Evolutionary conservation across 2,113 vertebrate species (phyloP), one percentile per base, ranked within the genome.

Genomic region (Macrotus californicus): DNA sequence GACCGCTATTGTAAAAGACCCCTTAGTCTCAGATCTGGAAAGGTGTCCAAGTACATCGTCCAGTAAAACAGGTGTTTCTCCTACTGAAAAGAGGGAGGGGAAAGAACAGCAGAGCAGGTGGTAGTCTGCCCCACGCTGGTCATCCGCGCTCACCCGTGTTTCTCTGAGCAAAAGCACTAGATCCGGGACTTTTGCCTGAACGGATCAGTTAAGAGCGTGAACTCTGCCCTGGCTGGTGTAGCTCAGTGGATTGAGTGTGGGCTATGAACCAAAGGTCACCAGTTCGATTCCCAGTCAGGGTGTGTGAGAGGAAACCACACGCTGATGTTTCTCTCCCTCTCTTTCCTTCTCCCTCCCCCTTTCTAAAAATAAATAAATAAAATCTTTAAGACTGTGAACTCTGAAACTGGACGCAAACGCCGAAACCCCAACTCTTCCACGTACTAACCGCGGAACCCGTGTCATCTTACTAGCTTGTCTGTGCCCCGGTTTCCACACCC

Each of bases 361-460:
- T n/a, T n/a, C n/a, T n/a, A n/a, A n/a, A n/a, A n/a, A n/a, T n/a
- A n/a, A n/a, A n/a, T n/a, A n/a, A n/a, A n/a, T n/a, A n/a, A n/a
- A n/a, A n/a, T n/a, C 46, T 6, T 12, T 80, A 19, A 18, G 8
- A 43, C 1, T 26, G 0, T 1, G 31, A 31, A 18, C 59, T 29
- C 21, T 22, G 43, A 39, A 46, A 2, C 11, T 5, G 1, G 26
- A 29, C 18, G 1, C 0, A 1, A 1, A 3, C 4, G 48, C 29
- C 10, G 34, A 39, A 11, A 6, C 13, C 15, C 22, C n/a, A n/a
- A 56, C 48, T 39, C 43, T n/a, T 31, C 0, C 6, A 10, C 1
- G 0, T 4, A 4, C 2, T 12, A 3, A 48, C 7, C 5, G 0
- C 11, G 18, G 21, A 1, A n/a, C 5, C 4, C 6, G 0, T 16